Percentiles rank a stretch among this genome's conserved stretches.
Conservation (phyloP, 2,888 invertebrate genomes). For the Trichacis sp. region DNA sequence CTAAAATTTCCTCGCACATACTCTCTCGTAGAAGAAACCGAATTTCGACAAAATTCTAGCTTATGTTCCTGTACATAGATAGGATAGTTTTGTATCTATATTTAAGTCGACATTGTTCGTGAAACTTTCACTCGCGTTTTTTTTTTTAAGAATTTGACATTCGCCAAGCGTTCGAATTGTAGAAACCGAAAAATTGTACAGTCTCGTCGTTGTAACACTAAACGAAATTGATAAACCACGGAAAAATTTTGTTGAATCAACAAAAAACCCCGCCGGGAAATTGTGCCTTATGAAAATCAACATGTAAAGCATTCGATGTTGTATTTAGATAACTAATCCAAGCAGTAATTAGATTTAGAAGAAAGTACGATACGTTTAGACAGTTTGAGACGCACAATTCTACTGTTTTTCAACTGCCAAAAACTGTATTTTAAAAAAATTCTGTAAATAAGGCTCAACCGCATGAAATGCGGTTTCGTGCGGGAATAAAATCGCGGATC, state of each 20-base stretch:
- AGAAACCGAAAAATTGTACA: neutral
- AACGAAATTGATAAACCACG: too few relatives aligned
- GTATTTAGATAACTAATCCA: too few relatives aligned
- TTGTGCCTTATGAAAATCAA: constrained; percentile 2
- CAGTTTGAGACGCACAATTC: constrained; percentile 1
- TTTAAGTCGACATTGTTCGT: constrained; percentile 9
- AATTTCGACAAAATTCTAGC: constrained; percentile 39
- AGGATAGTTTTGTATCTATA: constrained; percentile 64
- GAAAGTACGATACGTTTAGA: neutral
- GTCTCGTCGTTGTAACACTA: too few relatives aligned
- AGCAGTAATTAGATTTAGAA: neutral
- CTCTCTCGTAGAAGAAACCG: constrained; percentile 16
- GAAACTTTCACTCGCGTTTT: too few relatives aligned
- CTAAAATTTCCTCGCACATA: too few relatives aligned
- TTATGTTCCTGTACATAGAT: constrained; percentile 62
- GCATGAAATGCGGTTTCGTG: constrained; percentile 21
- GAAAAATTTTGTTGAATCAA: neutral
- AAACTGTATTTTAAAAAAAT: neutral
- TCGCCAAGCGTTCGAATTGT: constrained; percentile 28
- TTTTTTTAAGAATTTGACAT: too few relatives aligned
- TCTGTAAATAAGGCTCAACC: constrained; percentile 3
- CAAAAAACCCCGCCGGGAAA: neutral
- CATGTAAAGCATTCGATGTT: too few relatives aligned
- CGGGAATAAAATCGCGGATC: constrained; percentile 16
- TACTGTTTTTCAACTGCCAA: neutral